Evolutionary conservation across 2,797 vertebrate species (phyloP).

Genomic region (Trachops cirrhosus): DNA sequence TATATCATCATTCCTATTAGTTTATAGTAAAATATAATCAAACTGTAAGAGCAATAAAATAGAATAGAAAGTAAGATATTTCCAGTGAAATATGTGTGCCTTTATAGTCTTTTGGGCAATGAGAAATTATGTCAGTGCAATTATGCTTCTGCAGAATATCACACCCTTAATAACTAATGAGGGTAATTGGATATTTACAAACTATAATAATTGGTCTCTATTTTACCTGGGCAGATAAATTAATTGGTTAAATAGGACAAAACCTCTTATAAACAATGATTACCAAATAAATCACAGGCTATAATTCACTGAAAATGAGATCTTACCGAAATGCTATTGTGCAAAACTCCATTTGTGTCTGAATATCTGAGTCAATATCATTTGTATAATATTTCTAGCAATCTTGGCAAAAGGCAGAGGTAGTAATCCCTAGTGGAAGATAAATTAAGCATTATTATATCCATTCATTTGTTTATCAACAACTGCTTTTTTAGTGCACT

Average conservation of each 20-base stretch:
- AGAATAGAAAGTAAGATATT: neutral
- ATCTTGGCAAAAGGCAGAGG: neutral
- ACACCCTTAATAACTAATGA: neutral
- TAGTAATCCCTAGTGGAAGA: neutral
- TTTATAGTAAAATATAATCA: constrained; percentile 37
- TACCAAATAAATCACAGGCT: neutral
- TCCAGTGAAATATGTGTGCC: neutral
- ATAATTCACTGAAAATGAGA: constrained; percentile 21
- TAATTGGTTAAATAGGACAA: neutral
- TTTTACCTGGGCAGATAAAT: constrained; percentile 16
- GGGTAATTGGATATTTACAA: neutral
- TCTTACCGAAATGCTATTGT: neutral
- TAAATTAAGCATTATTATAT: neutral
- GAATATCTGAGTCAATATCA: neutral
- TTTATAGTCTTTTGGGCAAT: neutral
- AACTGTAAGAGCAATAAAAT: neutral
- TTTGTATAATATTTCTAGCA: neutral
- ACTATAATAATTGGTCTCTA: neutral
- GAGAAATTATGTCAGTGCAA: constrained; percentile 5
- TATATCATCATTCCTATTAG: neutral
- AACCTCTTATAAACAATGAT: neutral
- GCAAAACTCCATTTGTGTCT: neutral
- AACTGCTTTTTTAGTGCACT: neutral
- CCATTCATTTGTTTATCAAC: neutral
- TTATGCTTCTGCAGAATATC: neutral